phyloP scores from a whole-genome alignment of 2,113 vertebrate species.

The Actinemys pallida region DNA sequence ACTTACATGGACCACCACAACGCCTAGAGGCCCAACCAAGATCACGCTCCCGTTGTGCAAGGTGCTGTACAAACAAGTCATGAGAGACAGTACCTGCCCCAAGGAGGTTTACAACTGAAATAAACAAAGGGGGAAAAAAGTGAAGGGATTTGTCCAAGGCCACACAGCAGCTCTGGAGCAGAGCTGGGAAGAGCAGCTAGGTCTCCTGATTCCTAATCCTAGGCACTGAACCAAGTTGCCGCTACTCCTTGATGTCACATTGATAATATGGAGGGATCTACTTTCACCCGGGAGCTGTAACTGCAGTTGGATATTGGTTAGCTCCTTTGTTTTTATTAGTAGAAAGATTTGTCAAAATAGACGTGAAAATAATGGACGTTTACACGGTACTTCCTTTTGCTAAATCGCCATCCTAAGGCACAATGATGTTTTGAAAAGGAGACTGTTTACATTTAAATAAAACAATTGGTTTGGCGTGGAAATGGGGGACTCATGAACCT shows the following conservation, averaged over 20 bases:
- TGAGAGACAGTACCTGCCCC: fast-evolving
- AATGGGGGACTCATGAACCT: slow-evolving; percentile 30
- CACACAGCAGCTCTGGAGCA: background rate
- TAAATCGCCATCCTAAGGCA: slow-evolving; percentile 11
- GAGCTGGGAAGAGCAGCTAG: background rate
- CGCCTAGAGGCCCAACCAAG: background rate
- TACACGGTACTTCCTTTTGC: background rate
- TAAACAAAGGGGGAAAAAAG: background rate
- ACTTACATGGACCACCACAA: fast-evolving
- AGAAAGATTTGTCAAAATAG: background rate
- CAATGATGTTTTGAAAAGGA: slow-evolving; percentile 13
- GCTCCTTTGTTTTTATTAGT: background rate
- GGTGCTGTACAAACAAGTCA: background rate
- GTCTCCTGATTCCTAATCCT: background rate
- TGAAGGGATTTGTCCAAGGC: background rate
- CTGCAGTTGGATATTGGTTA: fast-evolving
- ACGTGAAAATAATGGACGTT: fast-evolving
- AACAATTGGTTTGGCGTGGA: slow-evolving; percentile 24
- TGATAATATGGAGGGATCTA: background rate
- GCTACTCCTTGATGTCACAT: background rate
- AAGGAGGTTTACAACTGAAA: background rate
- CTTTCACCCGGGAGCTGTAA: background rate
- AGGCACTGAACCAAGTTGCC: fast-evolving
- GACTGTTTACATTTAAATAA: slow-evolving; percentile 54
- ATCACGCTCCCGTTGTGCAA: background rate